Conservation (phyloP, 2,113 vertebrate genomes). For the Opisthocomus hoazin region DNA sequence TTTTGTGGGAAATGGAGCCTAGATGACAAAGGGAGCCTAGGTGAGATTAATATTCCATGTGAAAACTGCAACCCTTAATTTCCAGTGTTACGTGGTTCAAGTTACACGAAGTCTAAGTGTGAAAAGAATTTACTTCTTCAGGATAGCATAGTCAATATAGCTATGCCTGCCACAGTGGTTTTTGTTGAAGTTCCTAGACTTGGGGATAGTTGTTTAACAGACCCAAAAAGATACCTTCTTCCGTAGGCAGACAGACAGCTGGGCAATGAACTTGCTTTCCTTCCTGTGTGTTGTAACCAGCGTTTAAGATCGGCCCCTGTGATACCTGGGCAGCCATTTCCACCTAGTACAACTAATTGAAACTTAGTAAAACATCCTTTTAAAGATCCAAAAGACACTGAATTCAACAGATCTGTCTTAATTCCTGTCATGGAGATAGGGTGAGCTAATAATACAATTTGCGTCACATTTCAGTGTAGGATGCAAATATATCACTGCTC, state of each 20-base stretch:
- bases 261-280: background rate
- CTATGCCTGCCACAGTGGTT: background rate
- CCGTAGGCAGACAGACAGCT: background rate
- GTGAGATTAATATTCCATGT: background rate
- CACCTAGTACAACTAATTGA: background rate
- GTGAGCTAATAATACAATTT: background rate
- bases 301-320: background rate
- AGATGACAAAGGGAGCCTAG: background rate
- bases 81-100: background rate
- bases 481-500: background rate
- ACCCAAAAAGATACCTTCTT: background rate
- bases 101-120: background rate
- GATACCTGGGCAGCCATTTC: background rate
- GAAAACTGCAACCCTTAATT: background rate
- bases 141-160: background rate
- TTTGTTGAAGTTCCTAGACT: background rate
- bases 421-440: accelerated
- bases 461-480: background rate
- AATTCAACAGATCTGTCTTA: background rate
- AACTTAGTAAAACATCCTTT: background rate
- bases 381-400: background rate
- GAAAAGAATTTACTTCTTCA: background rate
- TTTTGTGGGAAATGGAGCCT: background rate
- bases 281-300: background rate
- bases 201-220: background rate